Conservation (phyloP, 2,797 vertebrate species). For the Microctenopoma steveboyesi region DNA sequence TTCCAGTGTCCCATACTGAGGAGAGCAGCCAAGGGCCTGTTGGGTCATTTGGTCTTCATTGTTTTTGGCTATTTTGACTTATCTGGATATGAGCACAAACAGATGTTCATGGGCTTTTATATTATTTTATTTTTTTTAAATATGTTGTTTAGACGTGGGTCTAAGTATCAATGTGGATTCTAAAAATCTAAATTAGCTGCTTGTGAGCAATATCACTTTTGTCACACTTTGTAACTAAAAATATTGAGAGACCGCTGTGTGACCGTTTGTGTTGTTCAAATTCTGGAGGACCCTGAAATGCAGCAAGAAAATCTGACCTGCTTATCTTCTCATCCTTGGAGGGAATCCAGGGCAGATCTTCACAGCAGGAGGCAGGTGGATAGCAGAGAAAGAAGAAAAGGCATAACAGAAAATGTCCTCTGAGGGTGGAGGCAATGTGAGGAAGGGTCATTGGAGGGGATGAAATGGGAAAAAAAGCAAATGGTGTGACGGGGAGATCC, state of each 20-base stretch:
- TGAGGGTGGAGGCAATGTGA: slow-evolving; percentile 47
- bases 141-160: slow-evolving; percentile 2
- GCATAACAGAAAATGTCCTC: slow-evolving; percentile 57
- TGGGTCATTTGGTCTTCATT: slow-evolving; percentile 44
- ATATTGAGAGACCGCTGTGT: slow-evolving; percentile 34
- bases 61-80: slow-evolving; percentile 40
- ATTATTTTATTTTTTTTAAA: not conserved
- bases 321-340: slow-evolving; percentile 66
- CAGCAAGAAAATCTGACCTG: slow-evolving; percentile 67
- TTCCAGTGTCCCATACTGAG: slow-evolving; percentile 42
- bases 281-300: slow-evolving; percentile 41
- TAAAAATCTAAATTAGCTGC: slow-evolving; percentile 1
- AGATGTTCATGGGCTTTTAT: not conserved
- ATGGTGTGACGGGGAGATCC: slow-evolving; percentile 61
- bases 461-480: slow-evolving; percentile 59
- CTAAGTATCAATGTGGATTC: not conserved
- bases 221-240: slow-evolving; percentile 18
- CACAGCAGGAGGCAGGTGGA: slow-evolving; percentile 61
- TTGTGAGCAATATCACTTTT: slow-evolving; percentile 21
- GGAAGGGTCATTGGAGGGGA: slow-evolving; percentile 54
- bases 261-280: slow-evolving; percentile 53
- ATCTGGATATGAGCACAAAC: slow-evolving; percentile 11
- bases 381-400: slow-evolving; percentile 42
- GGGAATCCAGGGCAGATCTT: slow-evolving; percentile 64
- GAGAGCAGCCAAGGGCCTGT: slow-evolving; percentile 24